Evolutionary conservation across 2,797 vertebrate genomes (phyloP).

Genomic region (Xiphophorus birchmanni): DNA sequence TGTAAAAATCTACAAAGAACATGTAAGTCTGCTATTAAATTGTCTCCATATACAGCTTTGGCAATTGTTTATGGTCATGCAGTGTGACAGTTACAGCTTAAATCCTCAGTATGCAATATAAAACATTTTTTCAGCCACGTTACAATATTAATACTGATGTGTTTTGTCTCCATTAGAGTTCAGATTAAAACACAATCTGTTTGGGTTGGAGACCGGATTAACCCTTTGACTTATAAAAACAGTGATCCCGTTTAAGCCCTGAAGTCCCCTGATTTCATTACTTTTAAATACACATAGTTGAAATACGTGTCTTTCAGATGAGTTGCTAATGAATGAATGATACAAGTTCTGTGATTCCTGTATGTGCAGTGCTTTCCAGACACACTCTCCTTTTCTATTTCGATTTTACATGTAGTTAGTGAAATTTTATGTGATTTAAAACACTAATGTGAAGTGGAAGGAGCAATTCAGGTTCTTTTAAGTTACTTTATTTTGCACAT

Average conservation of each 20-base stretch:
- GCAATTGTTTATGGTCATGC: background rate
- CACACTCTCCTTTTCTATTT: background rate
- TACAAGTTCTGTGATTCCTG: background rate
- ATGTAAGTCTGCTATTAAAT: background rate
- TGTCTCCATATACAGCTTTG: background rate
- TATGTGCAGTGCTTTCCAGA: background rate
- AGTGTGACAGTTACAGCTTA: background rate
- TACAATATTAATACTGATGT: background rate
- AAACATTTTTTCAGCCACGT: background rate
- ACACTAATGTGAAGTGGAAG: background rate
- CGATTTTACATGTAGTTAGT: background rate
- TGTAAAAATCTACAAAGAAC: conserved; percentile 3
- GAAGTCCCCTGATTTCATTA: background rate
- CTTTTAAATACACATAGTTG: background rate
- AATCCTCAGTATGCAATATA: background rate
- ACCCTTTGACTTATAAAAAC: background rate
- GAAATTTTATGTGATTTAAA: background rate
- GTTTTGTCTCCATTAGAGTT: conserved; percentile 19
- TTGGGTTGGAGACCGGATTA: conserved; percentile 37
- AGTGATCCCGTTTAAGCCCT: background rate
- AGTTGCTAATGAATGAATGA: background rate
- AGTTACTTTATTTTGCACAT: background rate
- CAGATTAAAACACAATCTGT: conserved; percentile 43
- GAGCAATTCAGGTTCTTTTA: background rate
- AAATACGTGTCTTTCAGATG: background rate